Conservation (phyloP, 2,113 vertebrate genomes). For the Gambusia affinis region DNA sequence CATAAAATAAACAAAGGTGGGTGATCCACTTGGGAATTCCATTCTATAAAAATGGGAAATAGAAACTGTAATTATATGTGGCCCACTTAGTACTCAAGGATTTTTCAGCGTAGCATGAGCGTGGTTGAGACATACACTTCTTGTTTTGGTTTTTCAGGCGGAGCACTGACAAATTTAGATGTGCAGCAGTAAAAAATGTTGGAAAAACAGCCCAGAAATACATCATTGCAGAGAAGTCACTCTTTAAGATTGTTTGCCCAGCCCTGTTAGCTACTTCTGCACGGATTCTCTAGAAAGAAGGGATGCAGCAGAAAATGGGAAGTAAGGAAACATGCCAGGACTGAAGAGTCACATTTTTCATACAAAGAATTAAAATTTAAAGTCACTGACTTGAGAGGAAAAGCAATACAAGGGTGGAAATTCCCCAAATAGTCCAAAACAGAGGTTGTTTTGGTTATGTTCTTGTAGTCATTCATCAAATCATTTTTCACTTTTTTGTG, state of each 20-base stretch:
- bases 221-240: constrained; percentile 57
- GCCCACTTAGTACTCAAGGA: constrained; percentile 40
- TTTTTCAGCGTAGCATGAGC: constrained; percentile 28
- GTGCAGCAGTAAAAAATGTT: constrained; percentile 33
- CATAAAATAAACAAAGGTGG: constrained; percentile 31
- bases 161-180: constrained; percentile 59
- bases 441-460: neutral
- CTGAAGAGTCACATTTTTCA: neutral
- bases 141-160: constrained; percentile 65
- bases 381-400: neutral
- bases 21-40: constrained; percentile 49
- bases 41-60: constrained; percentile 47
- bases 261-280: constrained; percentile 23
- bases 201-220: constrained; percentile 53
- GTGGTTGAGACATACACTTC: constrained; percentile 55
- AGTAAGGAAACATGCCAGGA: neutral
- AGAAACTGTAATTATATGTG: constrained; percentile 62
- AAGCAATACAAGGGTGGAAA: neutral
- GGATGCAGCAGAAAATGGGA: neutral
- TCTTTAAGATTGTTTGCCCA: constrained; percentile 47
- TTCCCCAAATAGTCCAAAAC: neutral
- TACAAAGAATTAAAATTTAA: neutral
- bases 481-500: neutral
- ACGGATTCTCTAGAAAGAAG: constrained; percentile 2
- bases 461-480: neutral